Percentiles rank a stretch among this genome's conserved stretches.
Conservation (phyloP, 1,140 invertebrate genomes). For the Neodiprion fabricii region DNA sequence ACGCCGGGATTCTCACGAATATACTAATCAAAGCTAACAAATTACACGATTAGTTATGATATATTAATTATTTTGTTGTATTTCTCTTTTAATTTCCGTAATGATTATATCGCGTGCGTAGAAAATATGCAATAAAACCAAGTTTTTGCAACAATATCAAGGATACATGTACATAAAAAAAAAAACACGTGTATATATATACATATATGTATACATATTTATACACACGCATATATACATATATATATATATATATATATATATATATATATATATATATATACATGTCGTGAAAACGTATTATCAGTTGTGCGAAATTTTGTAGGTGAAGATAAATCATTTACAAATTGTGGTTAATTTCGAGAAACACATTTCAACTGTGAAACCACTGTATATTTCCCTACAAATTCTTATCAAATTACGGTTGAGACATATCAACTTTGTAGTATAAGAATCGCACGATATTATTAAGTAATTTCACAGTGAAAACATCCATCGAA, state of each 20-base stretch:
- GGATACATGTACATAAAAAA: not conserved
- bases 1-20: not conserved
- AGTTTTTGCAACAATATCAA: not conserved
- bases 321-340: not conserved
- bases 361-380: not conserved
- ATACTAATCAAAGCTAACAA: constrained; percentile 2
- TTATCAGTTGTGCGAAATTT: not conserved
- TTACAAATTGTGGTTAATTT: not conserved
- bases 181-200: too few species aligned
- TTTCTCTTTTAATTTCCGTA: not conserved
- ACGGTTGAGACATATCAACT: not conserved
- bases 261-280: too few species aligned
- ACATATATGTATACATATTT: too few species aligned
- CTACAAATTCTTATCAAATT: not conserved
- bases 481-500: not conserved
- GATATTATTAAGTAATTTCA: too few species aligned
- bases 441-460: not conserved
- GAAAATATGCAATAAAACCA: constrained; percentile 3
- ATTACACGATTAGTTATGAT: not conserved
- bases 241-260: too few species aligned
- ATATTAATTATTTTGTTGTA: not conserved
- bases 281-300: not conserved
- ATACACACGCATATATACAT: too few species aligned
- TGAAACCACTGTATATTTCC: not conserved
- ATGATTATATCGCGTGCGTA: not conserved